Base-by-base conservation (phyloP, 1,140 invertebrate species). In the Drosophila nigromelanica region DNA sequence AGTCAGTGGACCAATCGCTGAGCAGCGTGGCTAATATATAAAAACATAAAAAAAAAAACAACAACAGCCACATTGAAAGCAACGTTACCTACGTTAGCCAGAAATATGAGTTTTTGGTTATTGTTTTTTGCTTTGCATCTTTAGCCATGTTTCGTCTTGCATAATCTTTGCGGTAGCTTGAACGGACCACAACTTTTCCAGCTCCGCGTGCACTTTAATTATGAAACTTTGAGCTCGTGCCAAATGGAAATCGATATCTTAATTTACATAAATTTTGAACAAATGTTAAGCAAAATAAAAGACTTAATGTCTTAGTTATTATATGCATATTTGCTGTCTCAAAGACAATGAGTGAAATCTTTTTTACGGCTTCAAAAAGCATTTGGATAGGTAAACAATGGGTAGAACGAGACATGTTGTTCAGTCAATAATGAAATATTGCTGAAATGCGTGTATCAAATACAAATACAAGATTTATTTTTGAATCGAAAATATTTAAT, bases 141-240 rank as follows among this genome's bases (percentile, higher is more conserved):
- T 30, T 70, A 59, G 40, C 60, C 52, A 66, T 50, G 48, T 78
- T 71, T 66, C 50, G 70, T 30, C 54, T 81, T 86, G 81, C 81
- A 86, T 86, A 87, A 81, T 81, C 67, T 78, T 78, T 87, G 80
- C 73, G 80, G 80, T 83, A 71, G 74, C 78, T 60, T 47, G 40
- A 60, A 79, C 60, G 67, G 68, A 80, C 62, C 73, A 68, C 76
- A 80, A 86, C 74, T 80, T 80, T 80, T 70, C 50, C 78, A 59
- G 55, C 70, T 74, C 70, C 50, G 73, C 51, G 56, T 64, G 64
- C 68, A 70, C 73, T 74, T 86, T 82, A 82, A 85, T 83, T 85
- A 80, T 85, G 73, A 83, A 85, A 80, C 63, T 50, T 39, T 50
- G 33, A 80, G 61, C 74, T 81, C 79, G 79, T 82, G 79, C 78